Conservation (phyloP, 2,113 vertebrate species). For the Hydrolagus affinis region DNA sequence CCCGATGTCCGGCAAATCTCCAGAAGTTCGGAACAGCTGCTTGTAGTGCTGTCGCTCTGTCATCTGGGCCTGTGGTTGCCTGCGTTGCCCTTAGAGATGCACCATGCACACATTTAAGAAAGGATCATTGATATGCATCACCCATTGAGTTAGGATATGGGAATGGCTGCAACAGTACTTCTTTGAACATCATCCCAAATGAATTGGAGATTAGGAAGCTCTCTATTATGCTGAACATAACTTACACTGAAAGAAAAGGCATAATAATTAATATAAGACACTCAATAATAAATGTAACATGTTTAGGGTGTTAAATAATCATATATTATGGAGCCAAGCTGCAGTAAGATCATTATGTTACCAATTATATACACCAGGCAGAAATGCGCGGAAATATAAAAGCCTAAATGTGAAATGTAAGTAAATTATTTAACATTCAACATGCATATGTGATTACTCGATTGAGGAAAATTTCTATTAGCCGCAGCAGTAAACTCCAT, state of each 20-base stretch:
- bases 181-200: background rate
- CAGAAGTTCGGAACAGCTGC: too few species aligned
- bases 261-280: background rate
- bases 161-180: background rate
- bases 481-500: too few species aligned
- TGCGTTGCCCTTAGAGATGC: too few species aligned
- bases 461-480: background rate
- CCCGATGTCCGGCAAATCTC: too few species aligned
- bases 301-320: background rate
- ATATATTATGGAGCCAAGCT: background rate
- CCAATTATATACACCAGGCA: too few species aligned
- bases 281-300: background rate
- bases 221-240: background rate
- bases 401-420: background rate
- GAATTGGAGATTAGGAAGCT: background rate
- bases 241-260: background rate
- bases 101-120: background rate
- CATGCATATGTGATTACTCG: background rate
- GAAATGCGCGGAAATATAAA: background rate
- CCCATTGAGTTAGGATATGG: background rate
- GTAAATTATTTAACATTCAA: background rate
- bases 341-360: background rate
- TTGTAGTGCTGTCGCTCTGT: too few species aligned
- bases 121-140: background rate
- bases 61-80: too few species aligned